Base-by-base conservation (phyloP, 1,140 invertebrate genomes). In the Laodelphax striatellus region DNA sequence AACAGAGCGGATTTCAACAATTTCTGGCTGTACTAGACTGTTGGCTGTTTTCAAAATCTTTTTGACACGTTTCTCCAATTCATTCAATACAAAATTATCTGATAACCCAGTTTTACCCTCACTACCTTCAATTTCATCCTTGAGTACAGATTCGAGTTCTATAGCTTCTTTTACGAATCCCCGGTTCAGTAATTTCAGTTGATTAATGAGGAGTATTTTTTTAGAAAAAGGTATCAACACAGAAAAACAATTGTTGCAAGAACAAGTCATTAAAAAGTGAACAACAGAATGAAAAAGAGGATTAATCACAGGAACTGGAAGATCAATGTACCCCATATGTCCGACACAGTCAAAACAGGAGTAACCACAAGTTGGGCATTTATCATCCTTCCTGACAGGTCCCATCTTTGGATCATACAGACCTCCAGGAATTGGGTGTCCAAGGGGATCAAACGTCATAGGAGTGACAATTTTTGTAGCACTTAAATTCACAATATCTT, bases 271-370 rank as follows among this genome's bases (percentile, higher is more conserved):
- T 16, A 92, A 68, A 0, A 75, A 79, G 61, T 77, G 82, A 14
- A 96, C 75, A 44, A 80, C 76, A 70, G 85, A 86, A 52, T 90
- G 86, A 68, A 94, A 92, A 31, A 98, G 66, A 4, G 96, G 94
- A 81, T 98, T 98, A 44, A 93, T 86, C 1, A 95, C 86, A 8
- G 91, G 83, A 4, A 97, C 72, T 3, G 92, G 90, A n/a, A 99
- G 75, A 61, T 87, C 85, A 62, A 99, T 96, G 69, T 97, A 91
- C 0, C 96, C 96, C 76, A 95, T 87, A 75, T 99, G 97, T 4
- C 97, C 96, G 1, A 86, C 82, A 74, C 96, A 99, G 60, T 82
- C 75, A 11, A 76, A 65, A n/a, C 78, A 68, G 62, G 75, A 79
- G 60, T 85, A 79, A 6, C 80, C 78, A 75, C 96, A 98, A 14